Conservation (phyloP, 2,888 invertebrate genomes). For the Dromius quadrimaculatus region DNA sequence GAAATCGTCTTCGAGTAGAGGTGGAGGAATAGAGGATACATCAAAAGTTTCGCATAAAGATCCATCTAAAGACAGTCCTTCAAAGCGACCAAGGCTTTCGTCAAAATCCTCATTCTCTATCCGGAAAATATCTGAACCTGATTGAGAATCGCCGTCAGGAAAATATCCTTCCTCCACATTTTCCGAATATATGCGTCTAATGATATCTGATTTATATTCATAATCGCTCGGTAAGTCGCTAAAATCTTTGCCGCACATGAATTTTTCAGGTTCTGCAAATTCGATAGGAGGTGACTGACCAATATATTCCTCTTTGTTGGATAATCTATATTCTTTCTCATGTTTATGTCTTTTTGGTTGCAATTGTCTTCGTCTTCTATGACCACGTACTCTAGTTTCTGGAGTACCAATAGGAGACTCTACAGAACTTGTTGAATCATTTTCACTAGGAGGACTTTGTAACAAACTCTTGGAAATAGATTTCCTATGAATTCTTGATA, state of each 20-base stretch:
- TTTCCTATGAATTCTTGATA: slow-evolving; percentile 64
- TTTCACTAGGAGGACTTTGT: slow-evolving; percentile 80
- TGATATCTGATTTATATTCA: slow-evolving; percentile 50
- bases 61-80: slow-evolving; percentile 69
- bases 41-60: slow-evolving; percentile 74
- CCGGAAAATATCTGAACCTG: slow-evolving; percentile 67
- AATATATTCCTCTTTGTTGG: slow-evolving; percentile 64
- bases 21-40: slow-evolving; percentile 82
- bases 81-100: slow-evolving; percentile 74
- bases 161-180: slow-evolving; percentile 73
- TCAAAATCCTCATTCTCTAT: slow-evolving; percentile 67
- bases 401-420: slow-evolving; percentile 73
- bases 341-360: slow-evolving; percentile 71
- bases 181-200: slow-evolving; percentile 58
- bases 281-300: slow-evolving; percentile 50
- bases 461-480: slow-evolving; percentile 73
- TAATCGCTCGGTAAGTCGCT: slow-evolving; percentile 48
- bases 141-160: slow-evolving; percentile 72
- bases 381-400: slow-evolving; percentile 71
- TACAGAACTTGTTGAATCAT: slow-evolving; percentile 80
- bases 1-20: slow-evolving; percentile 80
- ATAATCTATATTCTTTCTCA: slow-evolving; percentile 66
- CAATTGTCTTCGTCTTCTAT: slow-evolving; percentile 76
- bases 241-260: slow-evolving; percentile 49
- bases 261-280: slow-evolving; percentile 34